Evolutionary conservation across 1,140 invertebrate genomes (phyloP).

Genomic region (Helicoverpa armigera): DNA sequence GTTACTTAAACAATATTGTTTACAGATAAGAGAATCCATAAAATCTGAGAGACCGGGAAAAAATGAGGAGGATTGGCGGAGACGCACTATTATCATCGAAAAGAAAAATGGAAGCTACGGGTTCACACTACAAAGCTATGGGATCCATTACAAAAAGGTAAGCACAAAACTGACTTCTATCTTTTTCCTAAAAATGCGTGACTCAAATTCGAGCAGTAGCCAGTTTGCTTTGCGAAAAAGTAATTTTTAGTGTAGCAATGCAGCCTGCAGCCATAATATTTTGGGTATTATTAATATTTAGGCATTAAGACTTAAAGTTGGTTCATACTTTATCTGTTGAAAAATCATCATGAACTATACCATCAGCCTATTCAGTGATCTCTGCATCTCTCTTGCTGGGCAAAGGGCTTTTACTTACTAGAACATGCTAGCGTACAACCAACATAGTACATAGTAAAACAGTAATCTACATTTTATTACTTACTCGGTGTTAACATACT

Average conservation of each 20-base stretch:
- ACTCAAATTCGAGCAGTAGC: neutral
- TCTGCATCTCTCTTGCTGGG: too few relatives aligned
- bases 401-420: neutral
- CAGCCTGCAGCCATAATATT: too few relatives aligned
- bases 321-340: too few relatives aligned
- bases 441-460: neutral
- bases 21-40: conserved; percentile 92
- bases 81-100: conserved; percentile 96
- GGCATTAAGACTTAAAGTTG: too few relatives aligned
- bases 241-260: neutral
- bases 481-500: neutral
- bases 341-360: too few relatives aligned
- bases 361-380: too few relatives aligned
- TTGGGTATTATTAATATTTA: too few relatives aligned
- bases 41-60: conserved; percentile 92
- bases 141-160: conserved; percentile 97
- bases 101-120: conserved; percentile 97
- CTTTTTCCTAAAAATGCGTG: neutral
- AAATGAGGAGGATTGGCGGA: conserved; percentile 93
- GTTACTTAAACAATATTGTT: conserved; percentile 47
- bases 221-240: neutral
- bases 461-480: neutral
- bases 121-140: conserved; percentile 98
- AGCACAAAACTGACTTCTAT: conserved; percentile 49
- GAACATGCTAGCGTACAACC: neutral